Conservation (phyloP, 2,888 invertebrate genomes). For the Germaria angustata region DNA sequence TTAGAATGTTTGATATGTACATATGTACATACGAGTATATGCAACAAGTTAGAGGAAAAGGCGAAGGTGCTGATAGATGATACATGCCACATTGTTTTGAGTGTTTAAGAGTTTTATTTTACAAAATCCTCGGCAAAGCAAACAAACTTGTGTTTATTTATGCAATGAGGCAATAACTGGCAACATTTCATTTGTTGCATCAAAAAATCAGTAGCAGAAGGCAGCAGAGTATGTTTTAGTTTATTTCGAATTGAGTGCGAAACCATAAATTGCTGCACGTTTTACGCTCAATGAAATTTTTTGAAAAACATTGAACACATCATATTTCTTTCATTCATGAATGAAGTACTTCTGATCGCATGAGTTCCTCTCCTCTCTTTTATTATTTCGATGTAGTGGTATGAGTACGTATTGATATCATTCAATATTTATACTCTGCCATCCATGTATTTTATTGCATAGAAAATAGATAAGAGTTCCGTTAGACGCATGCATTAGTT, state of each 20-base stretch:
- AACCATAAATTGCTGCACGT: slow-evolving; percentile 37
- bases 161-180: slow-evolving; percentile 28
- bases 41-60: slow-evolving; percentile 6
- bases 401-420: slow-evolving; percentile 12
- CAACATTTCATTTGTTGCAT: slow-evolving; percentile 26
- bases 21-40: too few species aligned
- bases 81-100: not conserved
- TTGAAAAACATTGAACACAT: not conserved
- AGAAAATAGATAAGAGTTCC: not conserved
- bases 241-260: slow-evolving; percentile 34
- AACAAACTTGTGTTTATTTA: slow-evolving; percentile 53
- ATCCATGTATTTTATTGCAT: not conserved
- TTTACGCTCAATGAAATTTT: slow-evolving; percentile 12
- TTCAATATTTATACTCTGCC: slow-evolving; percentile 2
- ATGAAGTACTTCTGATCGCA: too few species aligned
- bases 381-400: not conserved
- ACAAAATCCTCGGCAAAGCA: slow-evolving; percentile 9
- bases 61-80: not conserved
- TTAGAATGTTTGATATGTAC: slow-evolving; percentile 36
- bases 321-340: slow-evolving; percentile 16
- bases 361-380: not conserved
- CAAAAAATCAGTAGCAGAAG: not conserved
- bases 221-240: not conserved
- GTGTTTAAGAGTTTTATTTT: not conserved
- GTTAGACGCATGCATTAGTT: not conserved